Evolutionary conservation across 2,797 vertebrate genomes (phyloP).

Genomic region (Tarsius wallacei): DNA sequence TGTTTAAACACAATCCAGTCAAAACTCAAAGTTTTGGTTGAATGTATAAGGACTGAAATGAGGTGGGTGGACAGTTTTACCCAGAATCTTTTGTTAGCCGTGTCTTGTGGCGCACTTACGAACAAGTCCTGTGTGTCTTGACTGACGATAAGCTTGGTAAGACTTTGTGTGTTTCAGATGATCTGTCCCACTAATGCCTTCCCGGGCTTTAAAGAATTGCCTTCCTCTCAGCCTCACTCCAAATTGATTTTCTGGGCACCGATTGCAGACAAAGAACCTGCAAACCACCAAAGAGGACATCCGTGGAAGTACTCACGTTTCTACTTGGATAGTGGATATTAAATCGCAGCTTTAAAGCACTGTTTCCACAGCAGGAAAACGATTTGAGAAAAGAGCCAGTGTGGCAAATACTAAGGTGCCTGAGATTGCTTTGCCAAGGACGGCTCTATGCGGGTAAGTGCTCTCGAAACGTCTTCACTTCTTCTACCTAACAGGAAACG

Average conservation of each 20-base stretch:
- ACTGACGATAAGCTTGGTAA: background rate
- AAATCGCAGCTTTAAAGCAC: background rate
- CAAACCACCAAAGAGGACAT: background rate
- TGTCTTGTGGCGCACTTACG: background rate
- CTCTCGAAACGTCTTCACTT: background rate
- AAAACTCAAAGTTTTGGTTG: background rate
- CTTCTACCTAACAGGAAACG: background rate
- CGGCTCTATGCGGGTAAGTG: background rate
- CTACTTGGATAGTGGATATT: background rate
- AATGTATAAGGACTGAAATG: background rate
- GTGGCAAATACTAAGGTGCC: background rate
- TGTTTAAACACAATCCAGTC: background rate
- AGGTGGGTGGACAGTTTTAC: background rate
- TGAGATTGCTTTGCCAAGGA: background rate
- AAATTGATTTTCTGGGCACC: conserved; percentile 25
- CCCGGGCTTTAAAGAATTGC: background rate
- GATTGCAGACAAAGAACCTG: background rate
- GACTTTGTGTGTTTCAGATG: background rate
- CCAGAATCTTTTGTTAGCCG: background rate
- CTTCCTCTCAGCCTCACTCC: background rate
- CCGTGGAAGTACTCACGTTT: background rate
- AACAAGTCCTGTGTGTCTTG: background rate
- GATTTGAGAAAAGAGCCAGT: background rate
- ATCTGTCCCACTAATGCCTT: background rate
- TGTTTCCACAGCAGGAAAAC: background rate